phyloP scores from a whole-genome alignment of 2,797 vertebrate species.

The Picus viridis region DNA sequence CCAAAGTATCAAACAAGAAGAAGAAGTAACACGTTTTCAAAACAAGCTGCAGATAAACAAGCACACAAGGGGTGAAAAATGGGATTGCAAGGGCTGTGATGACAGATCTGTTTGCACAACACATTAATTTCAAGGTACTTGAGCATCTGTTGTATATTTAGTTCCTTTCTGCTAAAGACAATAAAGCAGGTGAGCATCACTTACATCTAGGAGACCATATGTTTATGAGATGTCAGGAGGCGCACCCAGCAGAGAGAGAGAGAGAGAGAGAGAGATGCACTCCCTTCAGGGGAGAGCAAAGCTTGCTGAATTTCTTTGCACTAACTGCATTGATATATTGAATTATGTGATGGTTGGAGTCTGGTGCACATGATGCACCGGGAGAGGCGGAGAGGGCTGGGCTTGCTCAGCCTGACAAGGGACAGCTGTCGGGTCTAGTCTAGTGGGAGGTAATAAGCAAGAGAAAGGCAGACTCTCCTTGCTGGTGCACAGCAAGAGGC shows the following conservation, averaged over 20 bases:
- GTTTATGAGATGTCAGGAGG: neutral
- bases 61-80: slow-evolving; percentile 46
- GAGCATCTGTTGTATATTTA: slow-evolving; percentile 47
- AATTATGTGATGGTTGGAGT: neutral
- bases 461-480: neutral
- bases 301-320: neutral
- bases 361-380: fast-evolving
- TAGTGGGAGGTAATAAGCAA: neutral
- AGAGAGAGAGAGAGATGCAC: neutral
- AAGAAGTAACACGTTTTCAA: slow-evolving; percentile 15
- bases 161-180: slow-evolving; percentile 33
- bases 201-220: slow-evolving; percentile 19
- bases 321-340: neutral
- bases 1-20: slow-evolving; percentile 32
- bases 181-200: slow-evolving; percentile 28
- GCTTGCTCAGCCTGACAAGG: neutral
- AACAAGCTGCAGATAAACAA: slow-evolving; percentile 31
- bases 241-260: neutral
- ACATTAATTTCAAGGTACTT: slow-evolving; percentile 30
- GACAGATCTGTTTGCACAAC: slow-evolving; percentile 48
- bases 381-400: neutral
- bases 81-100: neutral
- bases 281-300: neutral
- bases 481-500: neutral
- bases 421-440: neutral